Evolutionary conservation across 2,797 vertebrate species (phyloP), one percentile per base, ranked within the genome.

Genomic region (Cygnus olor): DNA sequence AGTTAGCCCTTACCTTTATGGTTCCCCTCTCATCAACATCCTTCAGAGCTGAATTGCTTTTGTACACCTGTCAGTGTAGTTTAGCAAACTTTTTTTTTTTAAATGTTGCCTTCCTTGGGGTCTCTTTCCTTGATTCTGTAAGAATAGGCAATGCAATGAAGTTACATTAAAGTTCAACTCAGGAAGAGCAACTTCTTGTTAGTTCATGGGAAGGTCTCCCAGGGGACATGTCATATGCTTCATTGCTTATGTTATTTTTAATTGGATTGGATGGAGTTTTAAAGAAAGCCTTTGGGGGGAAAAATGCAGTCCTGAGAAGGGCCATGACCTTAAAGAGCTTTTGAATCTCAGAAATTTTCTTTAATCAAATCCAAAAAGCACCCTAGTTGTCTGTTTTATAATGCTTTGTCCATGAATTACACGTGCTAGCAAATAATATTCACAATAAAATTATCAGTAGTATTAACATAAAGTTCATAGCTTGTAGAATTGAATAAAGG

Each of bases 301-400:
- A 12, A 34, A 72, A 53, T 28, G 19, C 3, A 34, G 40, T 47
- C 28, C 53, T 82, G 60, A 84, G 73, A 82, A 65, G 30, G 47
- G 27, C 40, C 2, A 1, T 85, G 74, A 69, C 78, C 44, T 71
- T 72, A 60, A 84, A 49, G 8, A 73, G 32, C 36, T 58, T 90
- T 89, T 58, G 71, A 88, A 87, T 85, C 60, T 91, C 68, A 68
- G 71, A 86, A 53, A 38, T 84, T 79, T 68, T 90, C 53, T 19
- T 87, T 87, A 80, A 68, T 77, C n/a, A 78, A 69, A 91, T 80
- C 58, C 4, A 57, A 80, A 70, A 88, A 85, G 24, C 47, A 78
- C 13, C 70, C 70, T 20, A 49, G n/a, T 66, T 93, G 32, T 77
- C 44, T 30, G 3, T 90, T 95, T 87, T 72, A 10, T 44, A 76